Base-by-base conservation (phyloP, 2,113 vertebrate genomes). In the Paralichthys olivaceus region DNA sequence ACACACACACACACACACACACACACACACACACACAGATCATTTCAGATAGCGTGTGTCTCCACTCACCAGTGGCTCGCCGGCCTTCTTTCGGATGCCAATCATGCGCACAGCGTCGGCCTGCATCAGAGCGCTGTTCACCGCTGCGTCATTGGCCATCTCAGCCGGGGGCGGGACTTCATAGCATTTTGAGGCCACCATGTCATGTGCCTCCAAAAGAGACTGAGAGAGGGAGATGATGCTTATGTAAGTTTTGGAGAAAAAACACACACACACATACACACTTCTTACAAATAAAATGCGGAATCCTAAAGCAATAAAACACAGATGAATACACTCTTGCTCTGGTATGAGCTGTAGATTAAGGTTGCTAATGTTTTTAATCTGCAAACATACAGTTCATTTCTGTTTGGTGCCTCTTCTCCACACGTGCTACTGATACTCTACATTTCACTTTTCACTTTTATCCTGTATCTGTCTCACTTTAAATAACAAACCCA, bases 51-150 rank as follows among this genome's bases (percentile, higher is more conserved):
- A 49, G n/a, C 1, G 4, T 23, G 15, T 0, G 54, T 20, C 26
- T 55, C 62, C 1, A 37, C 96, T 94, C 81, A 99, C 98, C 96
- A 99, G 83, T 1, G 98, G 97, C 77, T 99, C 98, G 59, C 96
- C 97, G 13, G 96, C 97, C 93, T 96, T 97, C 94, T 99, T 99
- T 89, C 96, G 96, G 93, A 99, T 99, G 78, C 98, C 97, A 76
- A 99, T 97, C 94, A 99, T 99, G 84, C 98, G 96, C 85, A 99
- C 97, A 22, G 98, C 98, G 79, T 99, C 97, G 0, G 97, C 96
- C 43, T 97, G 97, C 92, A 98, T 93, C 72, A 96, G 90, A 40
- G 97, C 96, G 58, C 26, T 93, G 87, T 93, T 94, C 54, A 91
- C 90, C 15, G 94, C 87, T 11, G 95, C 94, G 32, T 96, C 95